Evolutionary conservation across 23 tunicate species (phyloP).

Genomic region (Oikopleura vanhoeffeni): DNA sequence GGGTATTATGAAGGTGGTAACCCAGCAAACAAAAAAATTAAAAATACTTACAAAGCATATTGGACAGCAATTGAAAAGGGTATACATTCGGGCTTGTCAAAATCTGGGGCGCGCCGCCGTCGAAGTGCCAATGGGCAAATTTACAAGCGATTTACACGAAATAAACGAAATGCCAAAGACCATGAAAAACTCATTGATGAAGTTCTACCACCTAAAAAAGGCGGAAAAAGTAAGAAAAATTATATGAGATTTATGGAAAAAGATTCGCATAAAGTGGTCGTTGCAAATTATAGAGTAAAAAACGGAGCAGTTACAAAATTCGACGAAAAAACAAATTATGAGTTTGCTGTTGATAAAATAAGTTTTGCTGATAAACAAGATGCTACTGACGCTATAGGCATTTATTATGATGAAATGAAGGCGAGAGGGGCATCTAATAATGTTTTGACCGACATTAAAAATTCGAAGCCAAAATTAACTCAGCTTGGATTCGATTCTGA

Average conservation of each 20-base stretch:
- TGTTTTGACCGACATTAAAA: neutral
- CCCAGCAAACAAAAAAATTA: neutral
- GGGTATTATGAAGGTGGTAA: neutral
- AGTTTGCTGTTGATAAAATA: neutral
- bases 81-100: neutral
- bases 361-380: neutral
- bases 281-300: neutral
- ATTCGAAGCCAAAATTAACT: neutral
- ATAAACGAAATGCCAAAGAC: neutral
- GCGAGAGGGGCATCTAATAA: neutral
- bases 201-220: neutral
- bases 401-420: neutral
- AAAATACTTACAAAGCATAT: constrained; percentile 5
- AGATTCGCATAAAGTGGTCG: neutral
- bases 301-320: neutral
- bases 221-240: neutral
- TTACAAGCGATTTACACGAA: neutral
- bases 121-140: neutral
- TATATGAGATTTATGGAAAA: neutral
- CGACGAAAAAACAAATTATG: neutral
- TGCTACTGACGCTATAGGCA: neutral
- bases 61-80: constrained; percentile 5
- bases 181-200: neutral
- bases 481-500: neutral
- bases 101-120: neutral